phyloP scores from a whole-genome alignment of 2,888 invertebrate species.

The Reticulitermes lucifugus region DNA sequence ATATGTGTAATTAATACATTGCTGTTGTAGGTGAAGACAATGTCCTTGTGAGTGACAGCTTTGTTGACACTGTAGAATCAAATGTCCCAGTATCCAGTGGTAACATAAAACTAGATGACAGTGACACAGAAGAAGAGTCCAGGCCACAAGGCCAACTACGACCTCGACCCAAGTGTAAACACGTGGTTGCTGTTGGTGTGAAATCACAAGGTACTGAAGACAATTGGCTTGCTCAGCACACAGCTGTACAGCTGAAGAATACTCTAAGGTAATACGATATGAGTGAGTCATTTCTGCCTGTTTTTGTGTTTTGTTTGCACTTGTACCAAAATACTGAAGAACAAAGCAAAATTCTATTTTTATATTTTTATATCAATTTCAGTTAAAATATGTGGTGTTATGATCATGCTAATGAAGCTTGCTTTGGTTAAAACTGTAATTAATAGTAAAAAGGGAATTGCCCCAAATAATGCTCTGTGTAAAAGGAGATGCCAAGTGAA shows the following conservation, averaged over 20 bases:
- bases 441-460: too few relatives aligned
- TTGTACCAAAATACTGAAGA: too few relatives aligned
- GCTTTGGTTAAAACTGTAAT: too few relatives aligned
- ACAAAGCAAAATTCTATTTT: too few relatives aligned
- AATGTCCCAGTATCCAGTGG: neutral
- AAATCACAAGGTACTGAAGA: neutral
- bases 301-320: too few relatives aligned
- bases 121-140: conserved; percentile 44
- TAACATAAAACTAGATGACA: conserved; percentile 18
- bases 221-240: neutral
- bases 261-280: neutral
- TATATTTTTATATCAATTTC: too few relatives aligned
- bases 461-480: too few relatives aligned
- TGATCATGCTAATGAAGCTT: too few relatives aligned
- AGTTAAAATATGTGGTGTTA: too few relatives aligned
- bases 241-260: neutral
- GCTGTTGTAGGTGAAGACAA: conserved; percentile 44
- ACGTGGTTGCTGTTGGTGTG: neutral
- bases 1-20: neutral
- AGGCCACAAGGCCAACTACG: neutral
- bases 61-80: neutral
- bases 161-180: neutral
- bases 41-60: conserved; percentile 16
- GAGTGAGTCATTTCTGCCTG: too few relatives aligned
- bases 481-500: too few relatives aligned